Conservation (phyloP, 2,113 vertebrate species). For the Carassius gibelio region DNA sequence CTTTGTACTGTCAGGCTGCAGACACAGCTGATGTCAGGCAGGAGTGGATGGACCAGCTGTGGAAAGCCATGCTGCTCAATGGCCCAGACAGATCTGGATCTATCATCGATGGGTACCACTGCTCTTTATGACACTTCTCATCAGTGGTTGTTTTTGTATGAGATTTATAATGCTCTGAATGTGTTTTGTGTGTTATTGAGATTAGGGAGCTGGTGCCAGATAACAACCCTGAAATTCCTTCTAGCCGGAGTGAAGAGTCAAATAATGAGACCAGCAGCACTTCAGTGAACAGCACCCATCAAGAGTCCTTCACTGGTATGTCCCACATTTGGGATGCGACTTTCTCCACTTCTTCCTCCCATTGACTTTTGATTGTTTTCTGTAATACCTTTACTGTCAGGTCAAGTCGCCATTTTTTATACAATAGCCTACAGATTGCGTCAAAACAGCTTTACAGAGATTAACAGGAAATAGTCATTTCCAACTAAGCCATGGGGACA, state of each 20-base stretch:
- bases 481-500: too few species aligned
- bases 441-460: too few species aligned
- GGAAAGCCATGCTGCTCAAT: constrained; percentile 72
- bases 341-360: background rate
- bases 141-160: background rate
- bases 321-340: background rate
- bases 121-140: background rate
- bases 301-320: constrained; percentile 22
- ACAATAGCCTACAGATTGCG: too few species aligned
- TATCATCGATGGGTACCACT: constrained; percentile 57
- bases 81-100: background rate
- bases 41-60: constrained; percentile 72
- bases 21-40: constrained; percentile 69
- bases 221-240: background rate
- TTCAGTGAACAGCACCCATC: background rate
- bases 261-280: background rate
- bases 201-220: constrained; percentile 14
- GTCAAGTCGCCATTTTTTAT: too few species aligned
- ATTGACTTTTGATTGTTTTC: background rate
- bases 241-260: background rate
- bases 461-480: too few species aligned
- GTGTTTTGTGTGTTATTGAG: constrained; percentile 31
- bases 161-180: background rate
- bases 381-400: background rate
- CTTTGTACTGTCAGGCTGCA: constrained; percentile 65